phyloP scores from a whole-genome alignment of 2,113 vertebrate species.

The Heloderma charlesbogerti region DNA sequence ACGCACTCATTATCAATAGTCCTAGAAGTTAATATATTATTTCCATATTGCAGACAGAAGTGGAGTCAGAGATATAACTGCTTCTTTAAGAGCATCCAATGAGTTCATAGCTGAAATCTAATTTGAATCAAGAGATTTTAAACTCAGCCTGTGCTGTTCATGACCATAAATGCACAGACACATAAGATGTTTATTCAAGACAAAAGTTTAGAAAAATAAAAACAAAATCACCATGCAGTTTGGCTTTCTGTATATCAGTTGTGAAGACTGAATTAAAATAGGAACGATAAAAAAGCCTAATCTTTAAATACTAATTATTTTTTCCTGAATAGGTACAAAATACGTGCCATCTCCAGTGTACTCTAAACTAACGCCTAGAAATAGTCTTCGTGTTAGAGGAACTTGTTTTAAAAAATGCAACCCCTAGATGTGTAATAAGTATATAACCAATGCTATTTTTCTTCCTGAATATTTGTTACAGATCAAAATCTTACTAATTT shows the following conservation, averaged over 20 bases:
- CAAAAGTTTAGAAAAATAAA: background rate
- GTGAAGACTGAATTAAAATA: background rate
- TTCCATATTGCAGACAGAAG: background rate
- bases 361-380: background rate
- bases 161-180: background rate
- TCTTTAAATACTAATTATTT: background rate
- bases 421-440: background rate
- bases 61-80: background rate
- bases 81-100: background rate
- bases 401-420: too few relatives aligned
- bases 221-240: background rate
- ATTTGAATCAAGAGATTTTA: background rate
- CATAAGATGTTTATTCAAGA: background rate
- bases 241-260: background rate
- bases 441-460: background rate
- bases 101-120: background rate
- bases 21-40: background rate
- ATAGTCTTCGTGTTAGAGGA: background rate
- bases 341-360: background rate
- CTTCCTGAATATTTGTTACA: background rate
- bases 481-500: background rate
- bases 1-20: background rate
- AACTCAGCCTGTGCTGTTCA: background rate
- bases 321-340: background rate
- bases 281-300: background rate